Evolutionary conservation across 2,797 vertebrate species (phyloP).

Genomic region (Premnoplex brunnescens): DNA sequence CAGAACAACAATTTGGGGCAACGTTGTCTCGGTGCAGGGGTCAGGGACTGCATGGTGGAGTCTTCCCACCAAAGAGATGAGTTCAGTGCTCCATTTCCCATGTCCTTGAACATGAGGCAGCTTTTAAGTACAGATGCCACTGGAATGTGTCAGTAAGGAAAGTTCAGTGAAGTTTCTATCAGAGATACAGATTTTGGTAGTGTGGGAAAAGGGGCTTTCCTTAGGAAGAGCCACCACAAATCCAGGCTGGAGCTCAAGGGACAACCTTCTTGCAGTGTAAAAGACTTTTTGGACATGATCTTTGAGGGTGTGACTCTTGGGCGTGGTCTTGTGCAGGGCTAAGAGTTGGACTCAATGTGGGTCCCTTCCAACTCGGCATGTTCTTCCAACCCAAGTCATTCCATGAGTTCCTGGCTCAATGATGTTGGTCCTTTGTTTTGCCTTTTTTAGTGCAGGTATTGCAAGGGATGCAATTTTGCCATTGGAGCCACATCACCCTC

Average conservation of each 20-base stretch:
- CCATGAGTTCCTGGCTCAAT: not conserved
- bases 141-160: not conserved
- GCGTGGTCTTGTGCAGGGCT: not conserved
- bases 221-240: not conserved
- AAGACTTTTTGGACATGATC: not conserved
- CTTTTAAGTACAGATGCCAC: not conserved
- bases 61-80: not conserved
- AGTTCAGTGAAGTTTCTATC: not conserved
- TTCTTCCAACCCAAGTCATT: not conserved
- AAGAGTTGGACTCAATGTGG: not conserved
- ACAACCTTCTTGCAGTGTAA: not conserved
- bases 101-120: not conserved
- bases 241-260: not conserved
- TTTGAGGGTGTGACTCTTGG: not conserved
- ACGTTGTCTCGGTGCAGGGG: fast-evolving
- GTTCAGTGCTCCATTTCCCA: too few species aligned
- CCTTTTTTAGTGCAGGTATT: not conserved
- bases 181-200: not conserved
- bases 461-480: not conserved
- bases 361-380: not conserved
- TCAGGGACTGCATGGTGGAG: fast-evolving
- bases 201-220: not conserved
- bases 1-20: not conserved
- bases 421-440: not conserved
- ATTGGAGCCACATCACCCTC: not conserved